Percentiles rank a stretch among this genome's conserved stretches.
These are phyloP conservation scores for Malacoraja senta DNA, from an alignment of 2,797 vertebrate genomes.

Conservation along the genomic window DNA sequence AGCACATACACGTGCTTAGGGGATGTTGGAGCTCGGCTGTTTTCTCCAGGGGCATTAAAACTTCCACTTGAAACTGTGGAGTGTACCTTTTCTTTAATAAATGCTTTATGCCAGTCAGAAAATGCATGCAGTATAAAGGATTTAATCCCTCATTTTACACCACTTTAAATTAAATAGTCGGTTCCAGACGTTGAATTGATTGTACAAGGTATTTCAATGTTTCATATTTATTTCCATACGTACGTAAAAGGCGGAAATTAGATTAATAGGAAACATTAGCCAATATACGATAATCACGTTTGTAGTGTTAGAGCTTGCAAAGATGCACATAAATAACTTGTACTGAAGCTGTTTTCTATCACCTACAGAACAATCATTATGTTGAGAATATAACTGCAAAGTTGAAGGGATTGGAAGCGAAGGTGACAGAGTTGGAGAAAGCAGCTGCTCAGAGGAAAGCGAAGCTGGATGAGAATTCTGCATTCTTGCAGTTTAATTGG, in stretches of 20 bases:
- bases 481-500: constrained; percentile 99
- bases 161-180: not conserved
- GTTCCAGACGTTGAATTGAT: not conserved
- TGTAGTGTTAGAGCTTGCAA: not conserved
- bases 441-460: constrained; percentile 90
- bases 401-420: constrained; percentile 79
- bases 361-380: constrained; percentile 84
- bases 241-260: not conserved
- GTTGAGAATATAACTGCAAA: constrained; percentile 89
- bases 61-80: not conserved
- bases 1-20: no score
- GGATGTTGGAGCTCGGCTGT: not conserved
- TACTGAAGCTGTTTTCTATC: not conserved
- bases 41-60: not conserved
- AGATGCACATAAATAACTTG: not conserved
- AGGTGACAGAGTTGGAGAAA: constrained; percentile 84
- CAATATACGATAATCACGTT: not conserved
- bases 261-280: not conserved
- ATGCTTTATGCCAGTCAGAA: not conserved
- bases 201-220: not conserved
- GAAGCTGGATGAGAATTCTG: constrained; percentile 93
- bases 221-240: not conserved
- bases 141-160: not conserved
- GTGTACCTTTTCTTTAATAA: not conserved
- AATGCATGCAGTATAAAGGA: not conserved